Conservation (phyloP, 1,140 invertebrate genomes). For the Camponotus vicinus region DNA sequence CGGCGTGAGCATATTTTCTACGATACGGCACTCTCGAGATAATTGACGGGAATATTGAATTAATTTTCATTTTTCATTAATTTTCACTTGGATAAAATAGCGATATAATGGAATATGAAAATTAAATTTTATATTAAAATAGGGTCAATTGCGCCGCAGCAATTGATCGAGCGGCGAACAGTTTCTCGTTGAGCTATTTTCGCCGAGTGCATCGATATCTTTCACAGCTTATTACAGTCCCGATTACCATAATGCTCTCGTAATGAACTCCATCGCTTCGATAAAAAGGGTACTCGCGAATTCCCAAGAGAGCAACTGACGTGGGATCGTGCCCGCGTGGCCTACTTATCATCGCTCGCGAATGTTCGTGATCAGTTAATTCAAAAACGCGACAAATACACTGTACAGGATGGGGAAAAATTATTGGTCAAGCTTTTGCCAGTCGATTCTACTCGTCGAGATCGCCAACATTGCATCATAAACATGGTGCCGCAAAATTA, state of each 20-base stretch:
- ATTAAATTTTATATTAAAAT: conserved; percentile 44
- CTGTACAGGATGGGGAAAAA: no score
- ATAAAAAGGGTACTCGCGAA: conserved; percentile 34
- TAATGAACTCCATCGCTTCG: conserved; percentile 27
- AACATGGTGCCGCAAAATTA: no score
- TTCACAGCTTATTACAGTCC: conserved; percentile 28
- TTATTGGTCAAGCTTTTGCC: no score
- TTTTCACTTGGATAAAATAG: conserved; percentile 11
- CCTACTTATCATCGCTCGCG: conserved; percentile 61
- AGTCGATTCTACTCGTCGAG: no score
- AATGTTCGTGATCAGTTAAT: conserved; percentile 68
- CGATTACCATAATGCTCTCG: conserved; percentile 38
- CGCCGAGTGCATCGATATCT: conserved; percentile 31
- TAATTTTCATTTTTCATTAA: conserved; percentile 16
- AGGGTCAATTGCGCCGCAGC: conserved; percentile 1
- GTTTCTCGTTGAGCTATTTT: conserved; percentile 22
- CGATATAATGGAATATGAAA: conserved; percentile 9
- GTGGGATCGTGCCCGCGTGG: conserved; percentile 9
- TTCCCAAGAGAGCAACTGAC: conserved; percentile 12
- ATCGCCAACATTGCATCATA: no score
- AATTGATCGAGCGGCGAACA: conserved; percentile 38
- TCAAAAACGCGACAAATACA: conserved; percentile 58
- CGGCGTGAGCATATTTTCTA: not conserved
- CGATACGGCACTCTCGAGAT: conserved; percentile 3
- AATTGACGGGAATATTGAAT: conserved; percentile 26